Evolutionary conservation across 1,140 invertebrate species (phyloP).

Genomic region (Galendromus occidentalis): DNA sequence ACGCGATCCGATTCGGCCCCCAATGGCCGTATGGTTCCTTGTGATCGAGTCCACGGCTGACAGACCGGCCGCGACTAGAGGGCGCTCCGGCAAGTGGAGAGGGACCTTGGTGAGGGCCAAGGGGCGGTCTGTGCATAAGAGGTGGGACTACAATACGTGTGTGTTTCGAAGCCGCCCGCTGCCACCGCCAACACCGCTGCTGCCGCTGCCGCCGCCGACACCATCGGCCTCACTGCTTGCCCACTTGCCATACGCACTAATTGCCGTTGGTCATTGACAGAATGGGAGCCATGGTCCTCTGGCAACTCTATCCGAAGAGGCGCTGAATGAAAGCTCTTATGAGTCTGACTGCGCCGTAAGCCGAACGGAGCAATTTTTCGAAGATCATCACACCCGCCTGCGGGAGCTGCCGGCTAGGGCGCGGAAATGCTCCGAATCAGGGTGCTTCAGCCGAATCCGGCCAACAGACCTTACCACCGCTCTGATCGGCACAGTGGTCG

Average conservation of each 20-base stretch:
- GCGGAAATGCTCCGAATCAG: too few relatives aligned
- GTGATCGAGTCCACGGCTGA: background rate
- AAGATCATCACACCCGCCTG: too few relatives aligned
- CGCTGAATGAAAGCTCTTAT: too few relatives aligned
- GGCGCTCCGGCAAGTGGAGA: background rate
- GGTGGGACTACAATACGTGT: slow-evolving; percentile 10
- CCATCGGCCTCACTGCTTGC: background rate
- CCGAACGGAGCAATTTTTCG: too few relatives aligned
- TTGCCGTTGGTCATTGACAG: background rate
- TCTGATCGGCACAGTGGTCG: too few relatives aligned
- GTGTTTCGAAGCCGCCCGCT: too few relatives aligned
- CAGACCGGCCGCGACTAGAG: background rate
- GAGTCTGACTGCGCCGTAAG: too few relatives aligned
- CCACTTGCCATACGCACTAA: background rate
- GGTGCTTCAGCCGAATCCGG: too few relatives aligned
- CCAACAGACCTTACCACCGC: too few relatives aligned
- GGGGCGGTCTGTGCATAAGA: slow-evolving; percentile 8
- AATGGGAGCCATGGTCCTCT: too few relatives aligned
- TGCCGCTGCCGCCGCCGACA: background rate
- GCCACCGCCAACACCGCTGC: background rate
- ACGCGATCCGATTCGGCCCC: slow-evolving; percentile 10
- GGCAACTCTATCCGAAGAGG: too few relatives aligned
- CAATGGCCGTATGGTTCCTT: slow-evolving; percentile 9
- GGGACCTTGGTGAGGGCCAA: background rate
- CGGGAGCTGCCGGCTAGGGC: too few relatives aligned